Conservation (phyloP, 2,888 invertebrate species). For the Dicranocentrus wangi region DNA sequence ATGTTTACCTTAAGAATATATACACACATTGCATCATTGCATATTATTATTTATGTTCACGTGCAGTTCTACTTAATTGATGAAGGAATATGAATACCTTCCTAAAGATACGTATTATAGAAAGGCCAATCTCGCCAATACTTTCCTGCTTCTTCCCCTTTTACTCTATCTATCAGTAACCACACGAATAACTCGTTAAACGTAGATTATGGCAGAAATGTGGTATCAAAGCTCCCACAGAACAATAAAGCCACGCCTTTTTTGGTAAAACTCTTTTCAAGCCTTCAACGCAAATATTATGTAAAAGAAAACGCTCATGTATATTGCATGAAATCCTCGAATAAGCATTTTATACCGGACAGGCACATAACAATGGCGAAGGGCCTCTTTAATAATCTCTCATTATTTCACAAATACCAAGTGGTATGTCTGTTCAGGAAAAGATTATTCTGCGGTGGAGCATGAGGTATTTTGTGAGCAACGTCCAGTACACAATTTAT, state of each 20-base stretch:
- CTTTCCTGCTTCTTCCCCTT: not conserved
- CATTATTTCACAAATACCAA: too few relatives aligned
- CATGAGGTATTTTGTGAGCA: too few relatives aligned
- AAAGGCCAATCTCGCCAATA: conserved; percentile 1
- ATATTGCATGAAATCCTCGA: not conserved
- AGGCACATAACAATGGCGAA: not conserved
- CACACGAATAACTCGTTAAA: conserved; percentile 33
- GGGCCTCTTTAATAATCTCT: too few relatives aligned
- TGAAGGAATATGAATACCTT: not conserved
- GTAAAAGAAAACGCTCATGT: not conserved
- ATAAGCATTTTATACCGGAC: too few relatives aligned
- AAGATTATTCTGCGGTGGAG: too few relatives aligned
- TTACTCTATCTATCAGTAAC: conserved; percentile 1
- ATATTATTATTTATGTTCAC: not conserved
- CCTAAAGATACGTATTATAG: not conserved
- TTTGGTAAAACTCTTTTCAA: conserved; percentile 16
- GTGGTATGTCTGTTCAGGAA: too few relatives aligned
- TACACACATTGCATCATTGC: not conserved
- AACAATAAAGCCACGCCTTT: conserved; percentile 43
- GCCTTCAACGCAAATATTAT: too few relatives aligned
- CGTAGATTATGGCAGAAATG: conserved; percentile 24
- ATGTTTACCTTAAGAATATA: not conserved
- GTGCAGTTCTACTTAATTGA: not conserved
- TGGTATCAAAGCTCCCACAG: conserved; percentile 9
- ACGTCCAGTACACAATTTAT: too few relatives aligned